phyloP scores from a whole-genome alignment of 2,888 invertebrate genomes.

The Synanthedon tipuliformis region DNA sequence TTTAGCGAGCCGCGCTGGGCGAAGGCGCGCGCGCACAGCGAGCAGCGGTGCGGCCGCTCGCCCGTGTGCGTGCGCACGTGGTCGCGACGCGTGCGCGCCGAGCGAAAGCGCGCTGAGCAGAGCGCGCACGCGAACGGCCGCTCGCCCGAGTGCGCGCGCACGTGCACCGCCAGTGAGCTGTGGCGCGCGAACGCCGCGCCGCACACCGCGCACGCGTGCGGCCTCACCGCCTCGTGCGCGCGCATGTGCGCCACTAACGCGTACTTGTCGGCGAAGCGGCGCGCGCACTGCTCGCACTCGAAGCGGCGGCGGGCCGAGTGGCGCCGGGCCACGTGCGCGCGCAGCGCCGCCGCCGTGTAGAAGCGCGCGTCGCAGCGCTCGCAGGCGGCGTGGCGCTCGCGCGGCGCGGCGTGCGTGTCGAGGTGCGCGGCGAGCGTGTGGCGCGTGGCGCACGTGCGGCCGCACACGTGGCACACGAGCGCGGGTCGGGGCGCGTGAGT shows the following conservation, averaged over 20 bases:
- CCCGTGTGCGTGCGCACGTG: slow-evolving; percentile 57
- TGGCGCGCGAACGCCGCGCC: slow-evolving; percentile 39
- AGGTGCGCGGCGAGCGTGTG: slow-evolving; percentile 22
- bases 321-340: slow-evolving; percentile 34
- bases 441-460: slow-evolving; percentile 32
- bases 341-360: slow-evolving; percentile 38
- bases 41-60: slow-evolving; percentile 51
- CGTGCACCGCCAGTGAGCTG: slow-evolving; percentile 42
- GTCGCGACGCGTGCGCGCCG: slow-evolving; percentile 23
- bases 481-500: slow-evolving; percentile 31
- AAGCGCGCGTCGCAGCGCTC: slow-evolving; percentile 59
- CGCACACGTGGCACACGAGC: slow-evolving; percentile 52
- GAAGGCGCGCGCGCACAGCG: slow-evolving; percentile 47
- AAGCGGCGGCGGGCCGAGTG: slow-evolving; percentile 42
- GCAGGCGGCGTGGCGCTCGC: slow-evolving; percentile 43
- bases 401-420: slow-evolving; percentile 48
- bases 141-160: slow-evolving; percentile 56
- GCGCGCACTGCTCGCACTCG: slow-evolving; percentile 49
- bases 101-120: slow-evolving; percentile 44
- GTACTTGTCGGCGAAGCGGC: slow-evolving; percentile 50
- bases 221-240: slow-evolving; percentile 49
- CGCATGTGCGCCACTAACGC: slow-evolving; percentile 49
- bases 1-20: slow-evolving; percentile 53
- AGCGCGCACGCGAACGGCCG: slow-evolving; percentile 40
- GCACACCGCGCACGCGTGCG: slow-evolving; percentile 51